Conservation (phyloP, 2,888 invertebrate genomes). For the Catocala fraxini region DNA sequence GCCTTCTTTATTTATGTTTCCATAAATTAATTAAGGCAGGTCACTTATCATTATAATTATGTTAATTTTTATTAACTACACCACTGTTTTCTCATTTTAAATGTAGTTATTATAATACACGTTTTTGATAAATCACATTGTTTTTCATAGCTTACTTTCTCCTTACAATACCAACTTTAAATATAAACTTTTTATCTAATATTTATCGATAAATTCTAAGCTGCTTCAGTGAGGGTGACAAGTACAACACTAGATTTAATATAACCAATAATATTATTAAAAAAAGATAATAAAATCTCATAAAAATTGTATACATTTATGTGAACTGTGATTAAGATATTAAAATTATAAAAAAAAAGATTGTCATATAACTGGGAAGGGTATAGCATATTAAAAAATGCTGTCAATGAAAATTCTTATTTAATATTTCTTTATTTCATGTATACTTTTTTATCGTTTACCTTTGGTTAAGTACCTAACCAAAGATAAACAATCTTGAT, state of each 20-base stretch:
- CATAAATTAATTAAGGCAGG: constrained; percentile 52
- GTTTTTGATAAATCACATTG: constrained; percentile 2
- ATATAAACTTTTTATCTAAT: not conserved
- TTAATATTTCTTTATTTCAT: too few relatives aligned
- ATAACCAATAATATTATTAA: constrained; percentile 11
- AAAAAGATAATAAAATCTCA: constrained; percentile 19
- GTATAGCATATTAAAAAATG: not conserved
- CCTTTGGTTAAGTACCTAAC: too few relatives aligned
- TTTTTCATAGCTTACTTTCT: constrained; percentile 6
- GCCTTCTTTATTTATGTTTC: constrained; percentile 56
- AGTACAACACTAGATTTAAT: constrained; percentile 48
- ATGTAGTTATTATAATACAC: not conserved
- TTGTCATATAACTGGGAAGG: not conserved
- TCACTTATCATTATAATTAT: constrained; percentile 1
- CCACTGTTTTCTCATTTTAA: constrained; percentile 25
- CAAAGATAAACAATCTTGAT: too few relatives aligned
- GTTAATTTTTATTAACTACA: constrained; percentile 23
- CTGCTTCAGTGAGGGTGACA: constrained; percentile 36
- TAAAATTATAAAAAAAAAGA: not conserved
- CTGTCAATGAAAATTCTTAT: too few relatives aligned
- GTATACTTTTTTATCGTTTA: too few relatives aligned
- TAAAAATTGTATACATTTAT: constrained; percentile 23
- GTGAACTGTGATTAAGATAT: constrained; percentile 38
- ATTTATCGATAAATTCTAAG: constrained; percentile 26
- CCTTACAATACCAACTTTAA: not conserved